A percentile compares a stretch with the other conserved stretches of the same genome.
Conservation (phyloP, 2,888 invertebrate species). For the Idaea dimidiata region DNA sequence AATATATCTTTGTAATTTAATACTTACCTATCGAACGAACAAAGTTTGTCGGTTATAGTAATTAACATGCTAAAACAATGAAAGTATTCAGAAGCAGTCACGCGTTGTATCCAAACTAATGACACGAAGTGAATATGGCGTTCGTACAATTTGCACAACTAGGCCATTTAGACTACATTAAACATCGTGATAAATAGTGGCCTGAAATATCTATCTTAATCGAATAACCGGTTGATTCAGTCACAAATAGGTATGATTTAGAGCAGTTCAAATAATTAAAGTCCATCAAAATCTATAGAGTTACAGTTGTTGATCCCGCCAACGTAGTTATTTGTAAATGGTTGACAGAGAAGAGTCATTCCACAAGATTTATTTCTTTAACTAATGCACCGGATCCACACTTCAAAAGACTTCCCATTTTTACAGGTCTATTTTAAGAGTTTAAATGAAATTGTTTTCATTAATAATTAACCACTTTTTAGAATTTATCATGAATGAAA, state of each 20-base stretch:
- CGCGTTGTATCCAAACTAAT: slow-evolving; percentile 33
- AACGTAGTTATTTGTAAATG: slow-evolving; percentile 19
- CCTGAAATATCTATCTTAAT: slow-evolving; percentile 33
- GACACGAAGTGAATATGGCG: slow-evolving; percentile 31
- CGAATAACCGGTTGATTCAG: slow-evolving; percentile 30
- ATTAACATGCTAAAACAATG: slow-evolving; percentile 28
- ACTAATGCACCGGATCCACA: slow-evolving; percentile 35
- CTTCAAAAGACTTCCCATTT: slow-evolving; percentile 32
- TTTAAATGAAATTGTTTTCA: slow-evolving; percentile 14
- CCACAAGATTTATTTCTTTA: slow-evolving; percentile 36
- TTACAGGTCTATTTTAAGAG: slow-evolving; percentile 14
- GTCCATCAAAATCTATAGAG: slow-evolving; percentile 26
- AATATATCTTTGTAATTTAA: not conserved
- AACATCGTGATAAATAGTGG: slow-evolving; percentile 32
- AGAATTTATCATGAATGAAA: not conserved
- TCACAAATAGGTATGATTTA: slow-evolving; percentile 25
- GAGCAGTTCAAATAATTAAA: slow-evolving; percentile 31
- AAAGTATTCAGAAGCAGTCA: slow-evolving; percentile 30
- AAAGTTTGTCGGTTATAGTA: slow-evolving; percentile 11
- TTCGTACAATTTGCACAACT: slow-evolving; percentile 26
- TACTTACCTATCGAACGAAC: not conserved
- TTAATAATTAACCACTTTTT: not conserved
- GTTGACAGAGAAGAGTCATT: slow-evolving; percentile 27
- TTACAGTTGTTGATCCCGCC: slow-evolving; percentile 20
- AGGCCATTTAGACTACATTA: slow-evolving; percentile 36